Evolutionary conservation across 1,140 invertebrate genomes (phyloP).

Genomic region (Parasteatoda tepidariorum): DNA sequence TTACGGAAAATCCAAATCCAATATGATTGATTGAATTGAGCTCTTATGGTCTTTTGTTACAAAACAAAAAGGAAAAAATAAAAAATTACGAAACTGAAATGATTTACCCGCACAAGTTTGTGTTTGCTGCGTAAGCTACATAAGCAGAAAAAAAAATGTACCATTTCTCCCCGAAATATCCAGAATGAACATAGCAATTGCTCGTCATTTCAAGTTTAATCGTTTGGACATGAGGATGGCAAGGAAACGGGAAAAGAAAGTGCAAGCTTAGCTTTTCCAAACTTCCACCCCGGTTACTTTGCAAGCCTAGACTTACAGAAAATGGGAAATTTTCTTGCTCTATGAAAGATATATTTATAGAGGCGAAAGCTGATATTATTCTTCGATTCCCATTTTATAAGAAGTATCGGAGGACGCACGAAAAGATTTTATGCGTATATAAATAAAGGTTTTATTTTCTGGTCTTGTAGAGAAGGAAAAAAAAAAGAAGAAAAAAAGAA

Average conservation of each 20-base stretch:
- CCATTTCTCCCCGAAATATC: background rate
- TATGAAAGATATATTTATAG: background rate
- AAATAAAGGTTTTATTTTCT: constrained; percentile 24
- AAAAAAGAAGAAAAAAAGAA: background rate
- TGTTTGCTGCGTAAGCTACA: background rate
- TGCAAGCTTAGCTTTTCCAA: background rate
- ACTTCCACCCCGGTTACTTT: background rate
- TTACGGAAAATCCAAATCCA: no score
- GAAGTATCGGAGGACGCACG: background rate
- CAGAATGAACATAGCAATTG: background rate
- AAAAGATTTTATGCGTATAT: constrained; percentile 19
- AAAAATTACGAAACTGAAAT: background rate
- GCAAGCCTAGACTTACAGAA: background rate
- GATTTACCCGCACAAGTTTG: background rate
- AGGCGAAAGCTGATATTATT: background rate
- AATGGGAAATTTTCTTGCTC: background rate
- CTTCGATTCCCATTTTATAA: background rate
- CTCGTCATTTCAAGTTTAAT: background rate
- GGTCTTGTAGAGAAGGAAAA: background rate
- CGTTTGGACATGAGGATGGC: background rate
- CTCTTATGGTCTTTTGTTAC: no score
- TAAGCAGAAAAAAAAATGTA: background rate
- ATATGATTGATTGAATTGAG: no score
- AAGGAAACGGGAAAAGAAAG: background rate
- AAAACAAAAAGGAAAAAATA: no score